Conservation (phyloP, 2,797 vertebrate genomes). For the Enteromius anoplus region DNA sequence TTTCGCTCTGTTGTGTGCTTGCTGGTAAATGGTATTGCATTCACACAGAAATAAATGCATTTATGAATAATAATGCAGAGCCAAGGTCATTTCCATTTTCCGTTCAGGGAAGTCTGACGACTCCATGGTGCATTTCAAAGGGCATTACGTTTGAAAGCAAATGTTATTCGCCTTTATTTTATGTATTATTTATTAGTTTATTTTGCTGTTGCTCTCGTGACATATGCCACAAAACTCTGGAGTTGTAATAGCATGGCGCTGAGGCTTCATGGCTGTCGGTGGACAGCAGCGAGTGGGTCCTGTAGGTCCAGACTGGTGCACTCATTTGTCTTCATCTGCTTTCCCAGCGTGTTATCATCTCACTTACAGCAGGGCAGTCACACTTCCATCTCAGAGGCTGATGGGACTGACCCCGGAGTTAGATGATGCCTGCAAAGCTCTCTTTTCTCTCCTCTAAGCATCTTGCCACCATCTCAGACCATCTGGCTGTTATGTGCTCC, state of each 20-base stretch:
- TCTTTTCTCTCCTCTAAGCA: conserved; percentile 33
- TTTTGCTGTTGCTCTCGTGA: background rate
- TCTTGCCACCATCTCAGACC: conserved; percentile 20
- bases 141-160: conserved; percentile 8
- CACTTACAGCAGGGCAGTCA: conserved; percentile 37
- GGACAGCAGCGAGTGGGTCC: conserved; percentile 18
- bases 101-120: conserved; percentile 14
- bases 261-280: background rate
- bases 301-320: conserved; percentile 31
- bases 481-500: conserved; percentile 27
- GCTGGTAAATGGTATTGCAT: conserved; percentile 29
- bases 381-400: conserved; percentile 42
- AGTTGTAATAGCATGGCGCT: conserved; percentile 1
- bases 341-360: conserved; percentile 50
- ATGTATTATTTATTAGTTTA: conserved; percentile 30
- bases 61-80: conserved; percentile 40
- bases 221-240: background rate
- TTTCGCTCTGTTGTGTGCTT: conserved; percentile 3
- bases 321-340: conserved; percentile 51
- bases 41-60: conserved; percentile 45
- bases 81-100: conserved; percentile 40
- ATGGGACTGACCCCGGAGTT: conserved; percentile 45
- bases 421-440: conserved; percentile 27
- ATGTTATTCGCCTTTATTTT: background rate
- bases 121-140: conserved; percentile 7